These are phyloP conservation scores for Pollenia griseotomentosa DNA, from an alignment of 2,888 invertebrate genomes.

Conservation along the genomic window DNA sequence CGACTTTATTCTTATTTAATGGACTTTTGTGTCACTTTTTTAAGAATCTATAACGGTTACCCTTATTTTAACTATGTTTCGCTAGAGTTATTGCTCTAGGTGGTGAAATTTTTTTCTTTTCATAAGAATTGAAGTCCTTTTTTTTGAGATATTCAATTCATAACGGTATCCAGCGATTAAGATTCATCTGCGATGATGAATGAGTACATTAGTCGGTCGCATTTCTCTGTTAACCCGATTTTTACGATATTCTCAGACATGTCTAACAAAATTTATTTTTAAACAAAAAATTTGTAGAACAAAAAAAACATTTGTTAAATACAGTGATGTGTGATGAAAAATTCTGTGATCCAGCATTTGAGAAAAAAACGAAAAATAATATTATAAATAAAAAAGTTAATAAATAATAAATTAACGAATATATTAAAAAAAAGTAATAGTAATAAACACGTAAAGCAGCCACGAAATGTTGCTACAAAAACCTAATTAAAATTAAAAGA, in stretches of 20 bases:
- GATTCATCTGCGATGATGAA: too few species aligned
- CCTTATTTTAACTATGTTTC: too few species aligned
- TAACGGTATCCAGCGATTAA: too few species aligned
- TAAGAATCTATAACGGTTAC: too few species aligned
- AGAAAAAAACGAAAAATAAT: conserved; percentile 71
- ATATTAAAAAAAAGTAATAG: conserved; percentile 30
- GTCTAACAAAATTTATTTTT: conserved; percentile 17
- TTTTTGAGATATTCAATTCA: too few species aligned
- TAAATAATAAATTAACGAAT: conserved; percentile 44
- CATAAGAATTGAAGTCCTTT: too few species aligned
- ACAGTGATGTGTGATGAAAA: conserved; percentile 83
- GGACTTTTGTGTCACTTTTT: too few species aligned
- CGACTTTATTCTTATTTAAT: too few species aligned
- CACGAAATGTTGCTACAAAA: conserved; percentile 6
- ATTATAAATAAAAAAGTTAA: conserved; percentile 64
- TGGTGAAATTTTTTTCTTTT: too few species aligned
- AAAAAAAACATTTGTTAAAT: conserved; percentile 60
- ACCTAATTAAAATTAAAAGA: background rate
- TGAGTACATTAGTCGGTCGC: too few species aligned
- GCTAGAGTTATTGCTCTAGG: too few species aligned
- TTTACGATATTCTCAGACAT: background rate
- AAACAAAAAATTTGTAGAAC: conserved; percentile 23
- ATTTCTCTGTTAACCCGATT: too few species aligned
- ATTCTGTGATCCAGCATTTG: conserved; percentile 84
- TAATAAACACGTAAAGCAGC: conserved; percentile 12